Percentiles rank a stretch among this genome's conserved stretches.
Conservation (phyloP, 1,140 invertebrate genomes). For the Drosophila kepulauana region DNA sequence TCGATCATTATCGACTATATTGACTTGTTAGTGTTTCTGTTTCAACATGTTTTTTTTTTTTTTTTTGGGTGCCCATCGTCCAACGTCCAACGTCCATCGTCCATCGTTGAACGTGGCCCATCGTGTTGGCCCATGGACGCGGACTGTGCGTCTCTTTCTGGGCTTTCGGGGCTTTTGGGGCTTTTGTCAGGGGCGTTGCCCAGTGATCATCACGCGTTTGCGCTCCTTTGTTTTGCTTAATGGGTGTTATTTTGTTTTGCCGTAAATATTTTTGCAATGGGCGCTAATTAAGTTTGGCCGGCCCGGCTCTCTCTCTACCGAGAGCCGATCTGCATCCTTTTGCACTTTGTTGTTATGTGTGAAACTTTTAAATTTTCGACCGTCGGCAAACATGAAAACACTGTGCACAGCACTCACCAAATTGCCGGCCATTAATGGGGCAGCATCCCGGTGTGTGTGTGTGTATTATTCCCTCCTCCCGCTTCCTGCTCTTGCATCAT, state of each 20-base stretch:
- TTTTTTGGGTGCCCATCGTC: not conserved
- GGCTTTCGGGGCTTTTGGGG: conserved; percentile 4
- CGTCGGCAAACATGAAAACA: conserved; percentile 78
- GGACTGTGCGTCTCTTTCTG: conserved; percentile 38
- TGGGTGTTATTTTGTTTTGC: conserved; percentile 84
- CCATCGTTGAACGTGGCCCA: conserved; percentile 5
- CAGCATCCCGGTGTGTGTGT: conserved; percentile 14
- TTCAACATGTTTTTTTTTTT: too few relatives aligned
- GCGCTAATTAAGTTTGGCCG: conserved; percentile 79
- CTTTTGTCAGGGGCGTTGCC: conserved; percentile 80
- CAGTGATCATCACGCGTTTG: conserved; percentile 84
- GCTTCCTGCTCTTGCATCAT: not conserved
- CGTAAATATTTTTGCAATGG: conserved; percentile 83
- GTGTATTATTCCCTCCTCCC: not conserved
- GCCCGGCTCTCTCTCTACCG: conserved; percentile 33
- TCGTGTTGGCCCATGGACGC: not conserved
- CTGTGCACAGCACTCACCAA: conserved; percentile 53
- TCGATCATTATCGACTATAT: too few relatives aligned
- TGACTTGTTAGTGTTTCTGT: too few relatives aligned
- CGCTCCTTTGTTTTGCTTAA: conserved; percentile 69
- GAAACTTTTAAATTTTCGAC: conserved; percentile 77
- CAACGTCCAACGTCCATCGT: too few relatives aligned
- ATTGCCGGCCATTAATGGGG: conserved; percentile 74
- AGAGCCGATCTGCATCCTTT: conserved; percentile 67
- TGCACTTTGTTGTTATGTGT: conserved; percentile 82